Evolutionary conservation across 2,797 vertebrate species (phyloP), one percentile per base, ranked within the genome.

Genomic region (Sebastes reedi): DNA sequence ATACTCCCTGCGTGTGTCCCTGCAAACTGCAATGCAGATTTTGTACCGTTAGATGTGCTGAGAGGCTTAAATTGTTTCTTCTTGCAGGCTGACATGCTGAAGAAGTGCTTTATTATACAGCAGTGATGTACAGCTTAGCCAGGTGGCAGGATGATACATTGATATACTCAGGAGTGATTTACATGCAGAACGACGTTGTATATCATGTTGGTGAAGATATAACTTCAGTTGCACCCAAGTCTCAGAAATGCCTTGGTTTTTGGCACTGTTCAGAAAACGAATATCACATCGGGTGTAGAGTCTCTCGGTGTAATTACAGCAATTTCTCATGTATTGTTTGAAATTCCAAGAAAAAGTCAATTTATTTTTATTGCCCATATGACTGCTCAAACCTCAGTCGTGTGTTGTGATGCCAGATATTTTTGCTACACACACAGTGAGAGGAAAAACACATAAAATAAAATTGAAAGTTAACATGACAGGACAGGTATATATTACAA

Each of bases 341-440:
- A 89, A 83, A 89, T 89, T 92, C 88, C 87, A 84, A 86, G 84
- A 84, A 88, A 82, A 80, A 89, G 89, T 88, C 71, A 64, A 79
- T 91, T 92, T 81, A 70, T 59, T 90, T 90, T 92, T 91, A 90
- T 78, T 80, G 68, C 82, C 80, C 60, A 30, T 68, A 52, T 56
- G 81, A 83, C 46, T 42, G 24, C 67, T 75, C 60, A 85, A 60
- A 79, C 30, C 42, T 84, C 68, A 79, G 36, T 39, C 73, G 70
- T 87, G 77, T 86, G 82, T 84, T 89, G 66, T 75, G 25, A 62
- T 74, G 87, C 88, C 85, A 92, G 86, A 77, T 72, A 65, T 75
- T 87, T 50, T 75, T 55, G 61, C 32, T 67, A 18, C 11, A 79
- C n/a, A 11, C 32, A 34, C 30, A 76, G 25, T 50, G 18, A 80